Evolutionary conservation across 30 jellyfish, hydroid and myxozoan genomes (phyloP).

Genomic region (Aurelia aurita): DNA sequence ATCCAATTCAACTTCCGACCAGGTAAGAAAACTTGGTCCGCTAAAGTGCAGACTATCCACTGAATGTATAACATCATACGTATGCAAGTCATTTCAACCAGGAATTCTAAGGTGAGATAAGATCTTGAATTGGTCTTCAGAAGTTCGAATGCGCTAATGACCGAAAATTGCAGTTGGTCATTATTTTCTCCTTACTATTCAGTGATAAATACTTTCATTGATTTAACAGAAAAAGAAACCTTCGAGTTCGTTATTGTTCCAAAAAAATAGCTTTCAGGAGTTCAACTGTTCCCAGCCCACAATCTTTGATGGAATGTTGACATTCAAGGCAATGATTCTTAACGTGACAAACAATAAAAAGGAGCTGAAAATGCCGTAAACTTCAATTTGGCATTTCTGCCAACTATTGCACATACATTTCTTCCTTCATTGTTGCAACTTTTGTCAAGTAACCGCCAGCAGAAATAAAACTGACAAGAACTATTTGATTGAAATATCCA

Average conservation of each 20-base stretch:
- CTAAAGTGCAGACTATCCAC: too few relatives aligned
- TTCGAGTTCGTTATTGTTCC: not conserved
- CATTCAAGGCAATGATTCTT: not conserved
- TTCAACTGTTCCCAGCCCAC: conserved; percentile 1
- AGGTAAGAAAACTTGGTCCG: too few relatives aligned
- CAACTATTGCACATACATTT: not conserved
- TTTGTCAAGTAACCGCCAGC: not conserved
- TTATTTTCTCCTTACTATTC: not conserved
- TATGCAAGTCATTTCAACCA: too few relatives aligned
- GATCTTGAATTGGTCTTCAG: conserved; percentile 1
- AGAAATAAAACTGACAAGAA: not conserved
- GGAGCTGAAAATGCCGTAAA: not conserved
- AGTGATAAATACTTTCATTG: not conserved
- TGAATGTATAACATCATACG: too few relatives aligned
- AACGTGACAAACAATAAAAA: not conserved
- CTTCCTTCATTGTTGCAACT: not conserved
- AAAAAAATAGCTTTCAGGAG: not conserved
- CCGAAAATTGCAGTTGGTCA: not conserved
- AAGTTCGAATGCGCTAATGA: not conserved
- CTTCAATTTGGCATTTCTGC: not conserved
- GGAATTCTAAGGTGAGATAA: too few relatives aligned
- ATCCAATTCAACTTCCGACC: too few relatives aligned
- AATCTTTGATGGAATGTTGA: not conserved
- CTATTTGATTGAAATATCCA: not conserved
- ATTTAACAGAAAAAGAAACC: not conserved